Conservation (phyloP, 2,797 vertebrate genomes). For the Catostomus latipinnis region DNA sequence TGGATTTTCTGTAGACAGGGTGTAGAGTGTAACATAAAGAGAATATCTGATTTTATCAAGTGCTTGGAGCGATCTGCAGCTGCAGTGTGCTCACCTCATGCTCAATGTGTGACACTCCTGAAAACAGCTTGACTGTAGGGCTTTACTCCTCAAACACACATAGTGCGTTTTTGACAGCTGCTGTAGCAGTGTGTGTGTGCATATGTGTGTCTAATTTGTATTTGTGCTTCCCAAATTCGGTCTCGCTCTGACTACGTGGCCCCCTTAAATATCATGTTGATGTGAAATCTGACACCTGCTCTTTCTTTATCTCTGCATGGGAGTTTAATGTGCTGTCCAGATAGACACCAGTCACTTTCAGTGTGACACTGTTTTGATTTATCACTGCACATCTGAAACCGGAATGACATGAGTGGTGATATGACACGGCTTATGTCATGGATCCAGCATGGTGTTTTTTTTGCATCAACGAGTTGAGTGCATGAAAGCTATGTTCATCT, state of each 20-base stretch:
- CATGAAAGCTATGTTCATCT: constrained; percentile 24
- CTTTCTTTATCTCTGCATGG: constrained; percentile 62
- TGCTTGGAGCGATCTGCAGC: constrained; percentile 39
- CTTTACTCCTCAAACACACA: constrained; percentile 64
- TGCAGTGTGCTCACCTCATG: constrained; percentile 65
- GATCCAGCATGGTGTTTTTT: constrained; percentile 63
- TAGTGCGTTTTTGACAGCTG: constrained; percentile 66
- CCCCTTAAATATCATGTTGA: constrained; percentile 64
- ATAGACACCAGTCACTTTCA: constrained; percentile 69
- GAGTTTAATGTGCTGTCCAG: constrained; percentile 63
- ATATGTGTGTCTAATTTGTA: constrained; percentile 25
- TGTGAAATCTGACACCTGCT: constrained; percentile 64
- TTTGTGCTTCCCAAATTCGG: constrained; percentile 38
- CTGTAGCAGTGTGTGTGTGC: constrained; percentile 38
- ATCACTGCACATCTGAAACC: constrained; percentile 68
- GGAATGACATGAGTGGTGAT: constrained; percentile 61
- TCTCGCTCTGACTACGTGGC: constrained; percentile 58
- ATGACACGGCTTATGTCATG: constrained; percentile 63
- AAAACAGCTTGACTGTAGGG: constrained; percentile 68
- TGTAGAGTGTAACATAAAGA: constrained; percentile 31
- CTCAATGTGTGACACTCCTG: constrained; percentile 64
- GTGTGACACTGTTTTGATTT: constrained; percentile 68
- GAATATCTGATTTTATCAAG: constrained; percentile 39
- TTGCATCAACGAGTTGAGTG: constrained; percentile 57
- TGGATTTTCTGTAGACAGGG: constrained; percentile 48